Base-by-base conservation (phyloP, 1,140 invertebrate genomes). In the Glossosoma conforme region DNA sequence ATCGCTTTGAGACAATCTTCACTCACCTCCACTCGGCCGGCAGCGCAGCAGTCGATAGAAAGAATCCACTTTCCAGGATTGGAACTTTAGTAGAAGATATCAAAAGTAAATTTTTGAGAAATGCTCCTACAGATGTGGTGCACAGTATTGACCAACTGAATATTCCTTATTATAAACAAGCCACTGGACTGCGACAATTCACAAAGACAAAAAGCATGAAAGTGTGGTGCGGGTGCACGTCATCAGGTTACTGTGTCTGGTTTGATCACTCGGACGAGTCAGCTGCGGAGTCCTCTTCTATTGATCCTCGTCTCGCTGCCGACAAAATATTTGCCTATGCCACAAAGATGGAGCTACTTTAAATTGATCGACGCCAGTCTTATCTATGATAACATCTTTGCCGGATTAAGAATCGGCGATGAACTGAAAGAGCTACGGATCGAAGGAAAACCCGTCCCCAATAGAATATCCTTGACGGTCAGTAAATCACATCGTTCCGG, bases 1-100 rank as follows among this genome's bases (percentile, higher is more conserved):
- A 63, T 51, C 40, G 52, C 42, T 63, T 62, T 46, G 50, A 59
- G 54, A 59, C 43, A 36, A 58, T 59, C 30, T 52, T 61, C 24
- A 49, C 38, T 15, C 57, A 60, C 37, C 25, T 62, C 13, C 54
- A 60, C 24, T 21, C 50, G 17, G 51, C 30, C 4, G 49, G 52
- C 9, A 47, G 55, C 25, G 13, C 35, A 5, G 25, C 15, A 24
- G 11, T n/a, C 2, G 55, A 54, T 41, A 48, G 42, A 15, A 48
- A 42, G 17, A 25, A 40, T 48, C 44, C 44, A 1, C 35, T 49
- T 8, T 58, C 50, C 2, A 43, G 45, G 19, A 53, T 58, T 10
- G 30, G 42, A 15, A 47, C 51, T 11, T 40, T 58, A 3, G 35
- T 54, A 4, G 46, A 49, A 13, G 40, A 25, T 9, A 41, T 58